Evolutionary conservation across 2,797 vertebrate genomes (phyloP).

Genomic region (Hemitrygon akajei): DNA sequence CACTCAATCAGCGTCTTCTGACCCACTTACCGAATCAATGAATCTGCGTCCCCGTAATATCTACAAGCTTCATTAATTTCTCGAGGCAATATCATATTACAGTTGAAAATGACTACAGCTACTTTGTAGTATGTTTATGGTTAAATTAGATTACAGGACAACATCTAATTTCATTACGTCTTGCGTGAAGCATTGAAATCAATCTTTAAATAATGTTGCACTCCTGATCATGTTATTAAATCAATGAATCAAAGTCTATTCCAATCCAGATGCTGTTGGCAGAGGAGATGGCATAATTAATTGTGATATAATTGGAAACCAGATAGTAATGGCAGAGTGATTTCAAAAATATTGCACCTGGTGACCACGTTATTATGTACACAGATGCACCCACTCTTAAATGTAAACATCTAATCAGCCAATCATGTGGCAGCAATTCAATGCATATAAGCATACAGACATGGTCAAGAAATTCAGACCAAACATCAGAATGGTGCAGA

Average conservation of each 20-base stretch:
- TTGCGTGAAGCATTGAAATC: not conserved
- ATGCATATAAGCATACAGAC: no score
- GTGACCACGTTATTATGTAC: no score
- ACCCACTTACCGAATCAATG: no score
- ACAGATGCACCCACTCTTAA: no score
- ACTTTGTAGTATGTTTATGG: not conserved
- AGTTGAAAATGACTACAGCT: not conserved
- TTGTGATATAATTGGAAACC: not conserved
- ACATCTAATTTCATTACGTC: not conserved
- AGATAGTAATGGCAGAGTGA: not conserved
- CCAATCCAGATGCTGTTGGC: not conserved
- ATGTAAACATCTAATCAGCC: no score
- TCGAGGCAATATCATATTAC: not conserved
- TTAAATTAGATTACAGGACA: slow-evolving; percentile 19
- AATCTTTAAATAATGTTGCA: not conserved
- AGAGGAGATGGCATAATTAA: not conserved
- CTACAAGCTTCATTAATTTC: slow-evolving; percentile 22
- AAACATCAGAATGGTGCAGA: no score
- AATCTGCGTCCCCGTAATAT: no score
- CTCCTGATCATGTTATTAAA: not conserved
- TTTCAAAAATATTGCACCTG: not conserved
- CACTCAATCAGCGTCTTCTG: no score
- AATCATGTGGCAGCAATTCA: no score
- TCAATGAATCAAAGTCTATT: slow-evolving; percentile 14
- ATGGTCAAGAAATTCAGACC: no score